A percentile compares a stretch with the other conserved stretches of the same genome.
phyloP scores from a whole-genome alignment of 2,113 vertebrate species.

The Perccottus glenii region DNA sequence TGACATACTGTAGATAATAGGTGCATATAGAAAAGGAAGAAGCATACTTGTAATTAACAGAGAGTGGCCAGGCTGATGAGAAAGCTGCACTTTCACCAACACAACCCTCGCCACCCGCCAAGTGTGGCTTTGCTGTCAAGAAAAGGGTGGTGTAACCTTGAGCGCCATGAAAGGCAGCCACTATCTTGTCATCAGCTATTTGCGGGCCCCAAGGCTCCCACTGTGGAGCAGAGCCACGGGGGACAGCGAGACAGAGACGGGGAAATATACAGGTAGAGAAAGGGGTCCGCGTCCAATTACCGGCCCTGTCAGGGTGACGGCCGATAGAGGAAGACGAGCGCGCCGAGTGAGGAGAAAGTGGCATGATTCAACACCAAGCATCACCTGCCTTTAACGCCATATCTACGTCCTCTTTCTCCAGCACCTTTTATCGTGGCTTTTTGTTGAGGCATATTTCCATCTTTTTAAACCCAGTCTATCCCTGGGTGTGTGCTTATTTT shows the following conservation, averaged over 20 bases:
- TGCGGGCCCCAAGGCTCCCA: conserved; percentile 75
- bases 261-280: conserved; percentile 26
- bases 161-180: conserved; percentile 79
- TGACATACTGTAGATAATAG: no score
- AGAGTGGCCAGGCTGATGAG: conserved; percentile 1
- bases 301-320: conserved; percentile 79
- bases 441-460: not conserved
- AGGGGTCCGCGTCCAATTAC: conserved; percentile 79
- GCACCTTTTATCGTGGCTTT: not conserved
- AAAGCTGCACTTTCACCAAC: conserved; percentile 22
- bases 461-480: no score
- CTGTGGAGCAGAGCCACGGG: conserved; percentile 72
- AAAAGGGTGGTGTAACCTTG: conserved; percentile 77
- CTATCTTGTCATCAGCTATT: conserved; percentile 85
- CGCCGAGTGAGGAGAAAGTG: conserved; percentile 10
- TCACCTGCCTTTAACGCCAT: conserved; percentile 46
- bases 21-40: no score
- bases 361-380: conserved; percentile 19
- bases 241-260: conserved; percentile 45
- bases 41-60: not conserved
- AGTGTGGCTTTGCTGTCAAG: conserved; percentile 54
- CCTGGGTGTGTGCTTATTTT: no score
- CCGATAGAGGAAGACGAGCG: conserved; percentile 55
- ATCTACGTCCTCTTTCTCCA: conserved; percentile 28
- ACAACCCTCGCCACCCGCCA: conserved; percentile 1